These are phyloP conservation scores for Holcopasites calliopsidis DNA, from an alignment of 1,140 invertebrate species.

Conservation along the genomic window DNA sequence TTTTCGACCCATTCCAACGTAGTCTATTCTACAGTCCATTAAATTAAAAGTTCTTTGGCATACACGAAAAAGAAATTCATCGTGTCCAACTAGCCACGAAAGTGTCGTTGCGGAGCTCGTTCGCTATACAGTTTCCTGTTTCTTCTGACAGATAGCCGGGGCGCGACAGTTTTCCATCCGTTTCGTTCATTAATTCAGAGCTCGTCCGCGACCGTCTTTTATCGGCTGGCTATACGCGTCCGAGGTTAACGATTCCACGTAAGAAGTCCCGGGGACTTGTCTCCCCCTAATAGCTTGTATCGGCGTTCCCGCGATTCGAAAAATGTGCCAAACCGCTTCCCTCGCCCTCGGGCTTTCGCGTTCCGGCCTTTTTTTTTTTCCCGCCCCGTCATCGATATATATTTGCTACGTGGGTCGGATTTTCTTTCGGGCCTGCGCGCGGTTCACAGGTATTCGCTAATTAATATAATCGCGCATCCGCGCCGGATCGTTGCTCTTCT, in stretches of 20 bases:
- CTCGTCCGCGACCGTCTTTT: constrained; percentile 61
- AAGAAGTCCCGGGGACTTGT: constrained; percentile 42
- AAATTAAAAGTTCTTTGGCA: no score
- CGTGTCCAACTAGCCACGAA: no score
- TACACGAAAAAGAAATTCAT: no score
- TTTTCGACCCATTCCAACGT: no score
- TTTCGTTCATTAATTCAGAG: constrained; percentile 58
- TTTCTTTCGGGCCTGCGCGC: constrained; percentile 33
- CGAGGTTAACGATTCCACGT: constrained; percentile 58
- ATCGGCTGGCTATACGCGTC: constrained; percentile 26
- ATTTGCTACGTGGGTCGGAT: constrained; percentile 32
- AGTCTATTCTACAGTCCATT: no score
- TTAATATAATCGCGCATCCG: constrained; percentile 47
- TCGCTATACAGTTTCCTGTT: constrained; percentile 23
- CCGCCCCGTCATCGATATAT: constrained; percentile 32
- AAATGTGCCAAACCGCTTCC: constrained; percentile 62
- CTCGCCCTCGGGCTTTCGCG: constrained; percentile 32
- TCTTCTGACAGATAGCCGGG: constrained; percentile 40
- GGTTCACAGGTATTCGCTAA: constrained; percentile 46
- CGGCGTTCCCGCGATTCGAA: constrained; percentile 60
- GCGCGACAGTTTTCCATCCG: constrained; percentile 53
- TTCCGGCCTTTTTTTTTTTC: constrained; percentile 53
- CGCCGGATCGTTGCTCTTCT: constrained; percentile 26
- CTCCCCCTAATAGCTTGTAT: constrained; percentile 58
- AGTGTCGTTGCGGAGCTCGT: no score